These are phyloP conservation scores for Andrena marginata DNA, from an alignment of 2,888 invertebrate genomes.

Conservation along the genomic window DNA sequence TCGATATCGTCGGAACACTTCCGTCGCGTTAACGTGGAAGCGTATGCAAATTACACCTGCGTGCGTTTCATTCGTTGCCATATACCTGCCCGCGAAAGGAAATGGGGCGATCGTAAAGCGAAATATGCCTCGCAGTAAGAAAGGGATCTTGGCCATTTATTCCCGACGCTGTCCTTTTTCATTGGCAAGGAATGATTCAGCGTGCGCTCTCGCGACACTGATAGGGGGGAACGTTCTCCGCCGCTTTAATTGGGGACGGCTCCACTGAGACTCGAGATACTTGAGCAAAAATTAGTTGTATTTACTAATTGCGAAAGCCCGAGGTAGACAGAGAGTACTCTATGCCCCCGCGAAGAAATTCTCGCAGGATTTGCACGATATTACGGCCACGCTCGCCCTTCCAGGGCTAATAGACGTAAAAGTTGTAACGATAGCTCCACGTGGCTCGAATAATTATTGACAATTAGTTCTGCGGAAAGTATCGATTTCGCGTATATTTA, in stretches of 20 bases:
- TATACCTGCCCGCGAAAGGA: not conserved
- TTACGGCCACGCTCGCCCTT: conserved; percentile 1
- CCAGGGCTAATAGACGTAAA: not conserved
- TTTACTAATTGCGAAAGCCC: not conserved
- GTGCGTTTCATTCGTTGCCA: conserved; percentile 7
- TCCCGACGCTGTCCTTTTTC: not conserved
- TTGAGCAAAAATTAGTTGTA: not conserved
- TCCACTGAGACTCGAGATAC: not conserved
- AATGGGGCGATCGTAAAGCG: not conserved
- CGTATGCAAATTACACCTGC: conserved; percentile 33
- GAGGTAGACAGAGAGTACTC: not conserved
- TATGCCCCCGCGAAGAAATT: not conserved
- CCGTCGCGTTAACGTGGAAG: conserved; percentile 15
- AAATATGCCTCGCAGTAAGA: not conserved
- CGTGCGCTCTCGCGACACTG: not conserved
- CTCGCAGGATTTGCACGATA: not conserved
- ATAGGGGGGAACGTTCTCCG: not conserved
- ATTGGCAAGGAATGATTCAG: not conserved
- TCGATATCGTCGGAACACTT: not conserved
- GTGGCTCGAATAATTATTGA: conserved; percentile 30
- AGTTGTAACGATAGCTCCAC: conserved; percentile 1
- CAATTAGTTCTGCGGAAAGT: conserved; percentile 9
- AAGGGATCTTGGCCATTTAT: conserved; percentile 23
- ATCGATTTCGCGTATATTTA: conserved; percentile 15
- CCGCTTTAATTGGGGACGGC: not conserved